These are phyloP conservation scores for Cossypha niveicapilla DNA, from an alignment of 2,797 vertebrate species.

Conservation along the genomic window DNA sequence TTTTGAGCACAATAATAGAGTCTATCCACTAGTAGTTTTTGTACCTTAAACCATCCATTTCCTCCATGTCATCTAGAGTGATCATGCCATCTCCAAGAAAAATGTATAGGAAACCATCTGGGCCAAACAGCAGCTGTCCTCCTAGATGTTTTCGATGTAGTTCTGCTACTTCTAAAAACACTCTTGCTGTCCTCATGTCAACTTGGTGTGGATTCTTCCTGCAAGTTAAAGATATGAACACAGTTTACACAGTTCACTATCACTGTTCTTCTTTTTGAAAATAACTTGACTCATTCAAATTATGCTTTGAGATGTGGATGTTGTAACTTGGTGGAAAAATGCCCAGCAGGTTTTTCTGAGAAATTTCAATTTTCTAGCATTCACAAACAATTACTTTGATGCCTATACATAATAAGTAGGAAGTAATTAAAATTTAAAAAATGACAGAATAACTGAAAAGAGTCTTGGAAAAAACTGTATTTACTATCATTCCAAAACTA, in stretches of 20 bases:
- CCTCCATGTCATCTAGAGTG: slow-evolving; percentile 98
- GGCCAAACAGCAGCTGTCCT: slow-evolving; percentile 91
- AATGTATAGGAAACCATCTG: slow-evolving; percentile 91
- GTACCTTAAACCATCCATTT: slow-evolving; percentile 99
- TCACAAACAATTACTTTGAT: neutral
- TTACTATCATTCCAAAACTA: neutral
- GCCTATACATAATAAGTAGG: neutral
- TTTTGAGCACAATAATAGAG: neutral
- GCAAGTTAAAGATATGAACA: neutral
- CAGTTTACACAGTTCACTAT: neutral
- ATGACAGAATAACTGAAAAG: neutral
- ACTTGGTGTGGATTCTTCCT: slow-evolving; percentile 97
- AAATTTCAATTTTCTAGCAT: neutral
- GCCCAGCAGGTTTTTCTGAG: neutral
- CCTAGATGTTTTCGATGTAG: slow-evolving; percentile 95
- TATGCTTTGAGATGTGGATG: neutral
- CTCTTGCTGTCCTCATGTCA: slow-evolving; percentile 86
- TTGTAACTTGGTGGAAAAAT: neutral
- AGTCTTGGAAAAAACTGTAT: neutral
- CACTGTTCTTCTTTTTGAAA: neutral
- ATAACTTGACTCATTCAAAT: neutral
- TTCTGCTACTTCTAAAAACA: slow-evolving; percentile 96
- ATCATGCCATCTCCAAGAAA: slow-evolving; percentile 98
- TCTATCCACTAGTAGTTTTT: neutral
- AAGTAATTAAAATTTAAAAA: neutral